Percentiles rank a stretch among this genome's conserved stretches.
These are phyloP conservation scores for Pandemis corylana DNA, from an alignment of 2,888 invertebrate species.

Conservation along the genomic window DNA sequence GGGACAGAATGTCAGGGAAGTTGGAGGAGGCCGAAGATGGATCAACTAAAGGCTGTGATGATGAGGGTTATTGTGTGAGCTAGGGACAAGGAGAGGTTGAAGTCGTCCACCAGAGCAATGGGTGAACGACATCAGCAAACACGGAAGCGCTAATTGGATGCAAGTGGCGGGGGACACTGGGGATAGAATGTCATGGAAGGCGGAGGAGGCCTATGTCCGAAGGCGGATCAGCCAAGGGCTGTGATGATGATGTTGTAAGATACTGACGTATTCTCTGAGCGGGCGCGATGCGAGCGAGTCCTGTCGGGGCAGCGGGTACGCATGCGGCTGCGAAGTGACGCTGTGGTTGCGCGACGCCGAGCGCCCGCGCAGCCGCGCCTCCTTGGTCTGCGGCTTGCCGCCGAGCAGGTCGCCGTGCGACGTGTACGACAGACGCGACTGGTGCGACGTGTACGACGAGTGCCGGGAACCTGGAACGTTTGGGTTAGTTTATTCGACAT, in stretches of 20 bases:
- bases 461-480: constrained; percentile 90
- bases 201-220: too few relatives aligned
- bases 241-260: neutral
- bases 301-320: constrained; percentile 79
- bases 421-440: constrained; percentile 96
- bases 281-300: constrained; percentile 86
- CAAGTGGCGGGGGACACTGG: too few relatives aligned
- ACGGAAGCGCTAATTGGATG: too few relatives aligned
- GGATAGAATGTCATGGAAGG: too few relatives aligned
- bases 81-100: too few relatives aligned
- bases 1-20: too few relatives aligned
- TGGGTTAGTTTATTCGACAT: neutral
- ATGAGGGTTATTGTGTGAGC: too few relatives aligned
- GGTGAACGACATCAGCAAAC: too few relatives aligned
- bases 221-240: too few relatives aligned
- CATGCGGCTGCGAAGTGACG: constrained; percentile 85
- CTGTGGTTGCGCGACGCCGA: constrained; percentile 89
- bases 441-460: constrained; percentile 98
- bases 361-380: constrained; percentile 91
- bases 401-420: constrained; percentile 96
- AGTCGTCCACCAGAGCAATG: too few relatives aligned
- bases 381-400: constrained; percentile 91
- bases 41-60: too few relatives aligned
- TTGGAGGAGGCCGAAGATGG: too few relatives aligned
- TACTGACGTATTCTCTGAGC: constrained; percentile 90